Evolutionary conservation across 2,113 vertebrate genomes (phyloP).

Genomic region (Drymodes brunneopygia): DNA sequence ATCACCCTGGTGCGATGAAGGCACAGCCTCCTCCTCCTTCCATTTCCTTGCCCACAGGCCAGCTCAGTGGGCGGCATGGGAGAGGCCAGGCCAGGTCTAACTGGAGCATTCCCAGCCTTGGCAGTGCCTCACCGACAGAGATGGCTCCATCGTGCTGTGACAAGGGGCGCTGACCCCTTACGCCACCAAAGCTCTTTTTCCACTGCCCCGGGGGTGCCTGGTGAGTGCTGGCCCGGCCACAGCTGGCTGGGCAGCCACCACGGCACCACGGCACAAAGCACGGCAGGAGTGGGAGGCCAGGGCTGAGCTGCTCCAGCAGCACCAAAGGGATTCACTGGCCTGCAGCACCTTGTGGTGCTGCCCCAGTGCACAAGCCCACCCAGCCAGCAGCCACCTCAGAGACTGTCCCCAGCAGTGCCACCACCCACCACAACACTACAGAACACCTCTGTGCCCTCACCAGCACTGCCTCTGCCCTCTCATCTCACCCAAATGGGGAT

Average conservation of each 20-base stretch:
- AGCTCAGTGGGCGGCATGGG: background rate
- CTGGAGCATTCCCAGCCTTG: fast-evolving
- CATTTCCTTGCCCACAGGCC: background rate
- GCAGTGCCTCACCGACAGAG: background rate
- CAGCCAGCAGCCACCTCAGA: background rate
- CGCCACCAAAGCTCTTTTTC: background rate
- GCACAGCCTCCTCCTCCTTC: background rate
- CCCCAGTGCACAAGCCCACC: fast-evolving
- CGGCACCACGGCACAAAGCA: background rate
- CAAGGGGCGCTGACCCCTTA: background rate
- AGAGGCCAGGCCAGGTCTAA: background rate
- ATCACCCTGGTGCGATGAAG: fast-evolving
- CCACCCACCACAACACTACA: background rate
- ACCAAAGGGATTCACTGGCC: background rate
- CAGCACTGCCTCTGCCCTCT: background rate
- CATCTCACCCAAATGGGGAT: background rate
- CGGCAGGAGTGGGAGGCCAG: fast-evolving
- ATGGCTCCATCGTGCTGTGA: fast-evolving
- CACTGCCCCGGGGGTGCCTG: fast-evolving
- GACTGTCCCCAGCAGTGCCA: background rate
- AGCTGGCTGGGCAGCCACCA: background rate
- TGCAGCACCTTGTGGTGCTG: background rate
- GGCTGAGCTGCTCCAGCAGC: background rate
- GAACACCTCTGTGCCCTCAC: background rate
- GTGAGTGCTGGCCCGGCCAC: fast-evolving